phyloP scores from a whole-genome alignment of 2,113 vertebrate genomes.

The Heterochromis multidens region DNA sequence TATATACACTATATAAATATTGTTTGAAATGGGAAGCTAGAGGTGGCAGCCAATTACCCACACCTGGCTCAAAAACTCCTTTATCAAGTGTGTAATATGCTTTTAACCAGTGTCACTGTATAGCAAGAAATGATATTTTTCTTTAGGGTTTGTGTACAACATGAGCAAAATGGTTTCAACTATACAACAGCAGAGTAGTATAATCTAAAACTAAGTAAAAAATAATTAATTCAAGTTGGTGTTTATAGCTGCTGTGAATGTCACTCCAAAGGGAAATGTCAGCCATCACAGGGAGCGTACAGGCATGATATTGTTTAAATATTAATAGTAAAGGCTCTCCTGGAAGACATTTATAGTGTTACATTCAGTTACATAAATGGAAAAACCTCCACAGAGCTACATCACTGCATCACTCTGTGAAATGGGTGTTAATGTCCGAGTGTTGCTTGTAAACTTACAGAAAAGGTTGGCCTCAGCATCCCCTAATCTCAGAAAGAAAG shows the following conservation, averaged over 20 bases:
- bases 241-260: background rate
- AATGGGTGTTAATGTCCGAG: background rate
- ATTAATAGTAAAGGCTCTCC: background rate
- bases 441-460: background rate
- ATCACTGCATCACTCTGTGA: background rate
- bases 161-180: no score
- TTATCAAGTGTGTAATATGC: no score
- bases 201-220: no score
- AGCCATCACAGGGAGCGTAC: background rate
- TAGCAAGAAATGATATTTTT: no score
- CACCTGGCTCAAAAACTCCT: no score
- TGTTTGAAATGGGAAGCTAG: no score
- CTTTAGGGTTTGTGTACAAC: no score
- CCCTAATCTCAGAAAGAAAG: background rate
- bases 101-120: no score
- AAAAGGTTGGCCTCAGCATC: background rate
- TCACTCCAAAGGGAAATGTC: background rate
- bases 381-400: background rate
- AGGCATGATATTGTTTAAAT: background rate
- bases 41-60: no score
- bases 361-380: background rate
- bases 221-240: background rate
- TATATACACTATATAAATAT: no score
- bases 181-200: no score
- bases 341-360: background rate